These are phyloP conservation scores for Micropoecilia bifurca DNA, from an alignment of 2,797 vertebrate species.

Conservation along the genomic window DNA sequence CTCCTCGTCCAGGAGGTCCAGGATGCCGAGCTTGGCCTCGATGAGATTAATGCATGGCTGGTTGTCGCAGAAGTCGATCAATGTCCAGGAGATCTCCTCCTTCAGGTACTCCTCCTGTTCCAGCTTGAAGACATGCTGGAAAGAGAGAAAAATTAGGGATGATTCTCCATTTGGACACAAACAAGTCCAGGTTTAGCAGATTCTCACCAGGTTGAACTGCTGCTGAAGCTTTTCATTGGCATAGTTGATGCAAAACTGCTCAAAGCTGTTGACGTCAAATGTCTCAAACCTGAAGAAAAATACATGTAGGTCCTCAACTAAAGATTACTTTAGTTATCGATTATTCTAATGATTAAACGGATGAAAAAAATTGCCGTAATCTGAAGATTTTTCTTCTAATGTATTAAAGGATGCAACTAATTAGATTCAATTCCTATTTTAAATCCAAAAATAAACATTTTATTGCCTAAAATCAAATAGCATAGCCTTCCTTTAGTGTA, in stretches of 20 bases:
- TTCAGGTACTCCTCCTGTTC: conserved; percentile 98
- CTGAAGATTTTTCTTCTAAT: too few species aligned
- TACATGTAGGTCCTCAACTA: not conserved
- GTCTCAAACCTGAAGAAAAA: conserved; percentile 91
- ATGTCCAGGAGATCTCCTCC: conserved; percentile 96
- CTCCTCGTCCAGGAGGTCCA: conserved; percentile 97
- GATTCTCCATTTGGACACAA: not conserved
- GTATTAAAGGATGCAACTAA: too few species aligned
- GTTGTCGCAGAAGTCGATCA: conserved; percentile 99
- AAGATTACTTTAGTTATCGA: too few species aligned
- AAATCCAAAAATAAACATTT: too few species aligned
- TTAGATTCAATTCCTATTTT: too few species aligned
- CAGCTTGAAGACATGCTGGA: conserved; percentile 97
- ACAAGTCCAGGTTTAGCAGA: not conserved
- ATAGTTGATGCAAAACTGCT: conserved; percentile 99
- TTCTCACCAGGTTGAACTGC: conserved; percentile 96
- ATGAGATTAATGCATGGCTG: conserved; percentile 97
- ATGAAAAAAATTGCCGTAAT: too few species aligned
- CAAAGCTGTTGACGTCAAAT: conserved; percentile 98
- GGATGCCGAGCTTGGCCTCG: conserved; percentile 92
- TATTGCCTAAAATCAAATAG: too few species aligned
- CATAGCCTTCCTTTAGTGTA: too few species aligned
- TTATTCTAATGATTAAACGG: too few species aligned
- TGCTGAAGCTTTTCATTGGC: conserved; percentile 99
- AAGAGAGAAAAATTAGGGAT: conserved; percentile 9